Evolutionary conservation across 2,888 invertebrate genomes (phyloP), one percentile per base, ranked within the genome.

Genomic region (Agelastica alni): DNA sequence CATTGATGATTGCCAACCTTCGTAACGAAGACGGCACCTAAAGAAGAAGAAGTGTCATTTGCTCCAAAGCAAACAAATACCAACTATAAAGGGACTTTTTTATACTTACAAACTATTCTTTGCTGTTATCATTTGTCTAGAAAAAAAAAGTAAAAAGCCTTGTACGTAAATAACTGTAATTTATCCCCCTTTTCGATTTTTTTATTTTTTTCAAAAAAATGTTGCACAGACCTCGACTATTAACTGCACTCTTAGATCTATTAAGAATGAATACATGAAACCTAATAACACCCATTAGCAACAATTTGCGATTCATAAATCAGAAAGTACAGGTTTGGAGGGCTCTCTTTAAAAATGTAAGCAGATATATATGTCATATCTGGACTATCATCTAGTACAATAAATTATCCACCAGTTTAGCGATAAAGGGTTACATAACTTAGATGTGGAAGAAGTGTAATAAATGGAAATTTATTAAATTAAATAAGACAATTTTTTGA

Each of bases 231-330:
- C 18, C 12, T 32, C 7, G 31, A 44, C 31, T 32, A 18, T 32
- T 31, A 18, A 44, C 31, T 32, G 22, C 20, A 10, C 20, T 20
- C 20, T 6, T 20, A 39, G 4, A 12, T 1, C 39, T 39, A 20
- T 26, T 32, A 31, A 32, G 17, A 43, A 34, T 22, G 22, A 46
- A 46, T 45, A 34, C 34, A 10, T 34, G 45, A 32, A 45, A 45
- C n/a, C 32, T 46, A 46, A 46, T 46, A 46, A 46, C 46, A 36
- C 46, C 34, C 34, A 52, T 52, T 45, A 52, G 17, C 43, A 22
- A 31, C 52, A 39, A 52, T 52, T 52, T 52, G 43, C 52, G 45
- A 45, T 45, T 45, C 43, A 52, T 52, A 52, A 52, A 52, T 52
- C 45, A 52, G 20, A 32, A 31, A 36, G 46, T 46, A 46, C 46